These are phyloP conservation scores for Clitarchus hookeri DNA, from an alignment of 2,888 invertebrate species.

Conservation along the genomic window DNA sequence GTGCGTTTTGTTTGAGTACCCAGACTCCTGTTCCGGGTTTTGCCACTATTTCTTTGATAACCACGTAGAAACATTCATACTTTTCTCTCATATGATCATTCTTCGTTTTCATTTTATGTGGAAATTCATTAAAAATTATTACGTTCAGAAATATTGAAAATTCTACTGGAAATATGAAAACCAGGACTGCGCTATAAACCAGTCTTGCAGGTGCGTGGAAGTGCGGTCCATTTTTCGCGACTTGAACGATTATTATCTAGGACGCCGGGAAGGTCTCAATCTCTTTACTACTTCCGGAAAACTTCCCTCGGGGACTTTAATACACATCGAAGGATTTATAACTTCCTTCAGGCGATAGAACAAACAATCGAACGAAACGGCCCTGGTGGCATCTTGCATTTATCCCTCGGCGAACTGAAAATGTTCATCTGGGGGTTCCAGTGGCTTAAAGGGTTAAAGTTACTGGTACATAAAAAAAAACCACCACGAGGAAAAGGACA, in stretches of 20 bases:
- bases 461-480: no score
- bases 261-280: background rate
- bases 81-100: background rate
- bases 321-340: background rate
- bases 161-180: background rate
- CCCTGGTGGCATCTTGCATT: background rate
- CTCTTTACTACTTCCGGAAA: background rate
- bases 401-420: background rate
- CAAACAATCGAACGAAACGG: background rate
- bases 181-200: background rate
- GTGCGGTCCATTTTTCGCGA: background rate
- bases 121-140: background rate
- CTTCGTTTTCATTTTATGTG: background rate
- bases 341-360: background rate
- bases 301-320: background rate
- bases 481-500: no score
- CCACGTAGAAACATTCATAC: background rate
- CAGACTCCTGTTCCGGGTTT: no score
- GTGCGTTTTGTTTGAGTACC: no score
- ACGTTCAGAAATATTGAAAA: background rate
- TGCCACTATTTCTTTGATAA: background rate
- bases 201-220: background rate
- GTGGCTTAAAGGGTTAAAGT: no score
- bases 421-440: background rate
- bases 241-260: constrained; percentile 6